Conservation (phyloP, 1,140 invertebrate genomes). For the Hypsibius dujardini region DNA sequence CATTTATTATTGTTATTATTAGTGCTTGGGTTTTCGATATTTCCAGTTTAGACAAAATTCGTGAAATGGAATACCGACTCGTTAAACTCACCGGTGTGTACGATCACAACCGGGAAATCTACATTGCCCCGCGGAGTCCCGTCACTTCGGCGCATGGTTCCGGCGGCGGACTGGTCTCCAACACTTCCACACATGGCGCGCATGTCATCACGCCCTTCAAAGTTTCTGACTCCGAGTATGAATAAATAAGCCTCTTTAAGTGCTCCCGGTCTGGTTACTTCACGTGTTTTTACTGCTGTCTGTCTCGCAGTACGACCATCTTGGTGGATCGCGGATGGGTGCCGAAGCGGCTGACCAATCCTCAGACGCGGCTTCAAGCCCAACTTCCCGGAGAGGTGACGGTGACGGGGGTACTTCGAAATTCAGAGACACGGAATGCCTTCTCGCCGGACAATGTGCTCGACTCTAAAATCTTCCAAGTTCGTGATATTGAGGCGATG, state of each 20-base stretch:
- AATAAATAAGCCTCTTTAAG: no score
- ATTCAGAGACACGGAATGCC: neutral
- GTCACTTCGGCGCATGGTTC: constrained; percentile 38
- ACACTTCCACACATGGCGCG: constrained; percentile 25
- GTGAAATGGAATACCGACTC: constrained; percentile 56
- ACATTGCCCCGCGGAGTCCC: constrained; percentile 59
- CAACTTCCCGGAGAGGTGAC: constrained; percentile 26
- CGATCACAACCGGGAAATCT: constrained; percentile 44
- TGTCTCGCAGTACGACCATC: constrained; percentile 50
- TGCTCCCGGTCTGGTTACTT: no score
- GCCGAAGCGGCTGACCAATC: constrained; percentile 43
- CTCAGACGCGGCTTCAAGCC: constrained; percentile 40
- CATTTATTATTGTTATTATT: no score
- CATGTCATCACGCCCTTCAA: constrained; percentile 47
- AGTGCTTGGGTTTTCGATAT: no score
- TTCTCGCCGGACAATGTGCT: neutral
- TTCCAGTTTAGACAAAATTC: constrained; percentile 42
- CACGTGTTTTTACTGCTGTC: no score
- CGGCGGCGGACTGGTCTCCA: constrained; percentile 25
- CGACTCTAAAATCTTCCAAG: neutral
- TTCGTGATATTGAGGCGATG: neutral
- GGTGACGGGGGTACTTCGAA: neutral
- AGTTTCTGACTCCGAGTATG: constrained; percentile 50
- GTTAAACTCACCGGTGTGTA: constrained; percentile 50
- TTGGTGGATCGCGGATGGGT: constrained; percentile 84